Base-by-base conservation (phyloP, 2,797 vertebrate genomes). In the Danio aesculapii region DNA sequence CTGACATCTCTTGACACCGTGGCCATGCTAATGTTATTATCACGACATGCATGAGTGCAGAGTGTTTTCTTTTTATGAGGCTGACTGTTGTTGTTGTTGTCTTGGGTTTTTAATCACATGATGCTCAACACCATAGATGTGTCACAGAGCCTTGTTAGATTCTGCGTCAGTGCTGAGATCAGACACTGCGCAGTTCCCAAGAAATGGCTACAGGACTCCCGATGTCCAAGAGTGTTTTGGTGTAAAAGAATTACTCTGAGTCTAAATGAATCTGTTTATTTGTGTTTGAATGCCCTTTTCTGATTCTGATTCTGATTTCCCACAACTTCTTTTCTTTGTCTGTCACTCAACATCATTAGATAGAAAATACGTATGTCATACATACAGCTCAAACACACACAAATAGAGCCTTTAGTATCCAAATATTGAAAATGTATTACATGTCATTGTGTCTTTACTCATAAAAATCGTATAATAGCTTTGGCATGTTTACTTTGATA, bases 1-100 rank as follows among this genome's bases (percentile, higher is more conserved):
- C 66, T 78, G 76, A 59, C 57, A 71, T 79, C 67, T 71, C 46
- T 39, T 53, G 57, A 71, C 58, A 79, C 67, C 11, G n/a, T 59
- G 7, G n/a, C 44, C 16, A 5, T 49, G 41, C 14, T 59, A 21
- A 47, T 78, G 57, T 53, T 59, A 16, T 71, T 52, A 71, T 46
- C 12, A 63, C 57, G 21, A 30, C 30, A 30, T 53, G 67, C 67
- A 8, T 16, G 50, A 55, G 39, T 13, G 8, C 57, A 44, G 44
- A 30, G 43, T 39, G 58, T 71, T 62, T 44, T 43, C 46, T 30
- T 49, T 43, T 5, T 9, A 9, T 17, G 47, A 47, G 30, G 50
- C 41, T 67, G 52, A 46, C 58, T 58, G 10, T 57, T 77, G 74
- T 66, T 75, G 62, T 77, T 30, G 30, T 30, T 57, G 63, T 30